phyloP scores from a whole-genome alignment of 1,140 invertebrate genomes.

The Ptiloglossa arizonensis region DNA sequence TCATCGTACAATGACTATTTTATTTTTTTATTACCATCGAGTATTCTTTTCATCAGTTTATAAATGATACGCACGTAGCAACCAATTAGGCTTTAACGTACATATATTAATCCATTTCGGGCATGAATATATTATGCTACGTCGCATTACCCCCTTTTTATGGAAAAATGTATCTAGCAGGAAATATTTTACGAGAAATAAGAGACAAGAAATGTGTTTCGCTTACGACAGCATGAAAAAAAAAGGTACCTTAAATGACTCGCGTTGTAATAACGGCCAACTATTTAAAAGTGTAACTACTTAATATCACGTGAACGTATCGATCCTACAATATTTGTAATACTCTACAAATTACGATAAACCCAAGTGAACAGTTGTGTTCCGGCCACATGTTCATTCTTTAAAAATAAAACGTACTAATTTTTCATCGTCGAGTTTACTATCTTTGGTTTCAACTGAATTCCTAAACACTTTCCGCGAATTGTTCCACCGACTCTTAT shows the following conservation, averaged over 20 bases:
- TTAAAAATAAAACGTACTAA: too few species aligned
- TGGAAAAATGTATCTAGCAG: neutral
- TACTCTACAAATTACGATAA: neutral
- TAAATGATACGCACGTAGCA: too few species aligned
- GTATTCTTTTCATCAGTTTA: too few species aligned
- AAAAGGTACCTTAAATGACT: neutral
- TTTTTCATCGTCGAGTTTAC: too few species aligned
- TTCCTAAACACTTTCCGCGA: too few species aligned
- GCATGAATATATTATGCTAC: neutral
- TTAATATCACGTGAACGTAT: neutral
- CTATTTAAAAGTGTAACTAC: neutral
- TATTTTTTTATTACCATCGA: too few species aligned
- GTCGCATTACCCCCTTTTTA: neutral
- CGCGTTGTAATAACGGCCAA: neutral
- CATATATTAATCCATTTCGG: too few species aligned
- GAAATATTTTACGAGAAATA: slow-evolving; percentile 3
- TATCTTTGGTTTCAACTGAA: too few species aligned
- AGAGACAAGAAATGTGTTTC: neutral
- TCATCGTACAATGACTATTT: too few species aligned
- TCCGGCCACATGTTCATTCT: too few species aligned
- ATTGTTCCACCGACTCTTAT: too few species aligned
- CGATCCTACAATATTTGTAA: neutral
- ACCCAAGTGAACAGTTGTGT: neutral
- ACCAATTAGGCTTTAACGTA: too few species aligned
- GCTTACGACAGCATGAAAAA: neutral